Evolutionary conservation across 2,888 invertebrate species (phyloP).

Genomic region (Tipula lateralis): DNA sequence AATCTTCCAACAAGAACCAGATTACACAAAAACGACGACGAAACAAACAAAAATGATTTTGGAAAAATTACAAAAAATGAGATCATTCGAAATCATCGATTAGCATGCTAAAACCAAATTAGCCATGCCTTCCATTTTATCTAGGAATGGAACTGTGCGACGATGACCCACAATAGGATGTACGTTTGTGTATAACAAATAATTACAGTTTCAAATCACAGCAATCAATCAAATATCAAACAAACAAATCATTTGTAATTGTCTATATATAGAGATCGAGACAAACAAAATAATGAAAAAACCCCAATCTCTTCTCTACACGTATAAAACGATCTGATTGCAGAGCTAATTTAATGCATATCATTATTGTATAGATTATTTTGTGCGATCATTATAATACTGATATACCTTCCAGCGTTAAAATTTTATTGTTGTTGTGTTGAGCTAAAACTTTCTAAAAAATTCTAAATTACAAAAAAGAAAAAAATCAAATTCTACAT

Average conservation of each 20-base stretch:
- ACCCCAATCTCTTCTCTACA: neutral
- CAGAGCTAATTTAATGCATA: conserved; percentile 1
- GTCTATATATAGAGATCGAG: neutral
- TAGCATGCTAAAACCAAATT: neutral
- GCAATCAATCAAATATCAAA: neutral
- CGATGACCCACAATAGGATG: neutral
- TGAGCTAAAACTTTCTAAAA: neutral
- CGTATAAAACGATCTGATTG: neutral
- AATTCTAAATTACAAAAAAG: neutral
- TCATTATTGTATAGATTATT: neutral
- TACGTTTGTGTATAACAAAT: neutral
- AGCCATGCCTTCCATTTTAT: neutral
- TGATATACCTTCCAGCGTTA: neutral
- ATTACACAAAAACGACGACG: neutral
- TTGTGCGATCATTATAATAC: neutral
- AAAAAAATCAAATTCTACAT: neutral
- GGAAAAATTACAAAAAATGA: neutral
- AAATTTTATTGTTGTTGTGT: neutral
- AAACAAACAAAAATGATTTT: neutral
- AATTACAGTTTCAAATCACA: neutral
- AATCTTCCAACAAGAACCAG: too few relatives aligned
- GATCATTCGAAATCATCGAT: neutral
- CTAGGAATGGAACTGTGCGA: neutral
- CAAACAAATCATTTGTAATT: conserved; percentile 27
- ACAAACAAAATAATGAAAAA: neutral